Percentiles rank a stretch among this genome's conserved stretches.
Evolutionary conservation across 2,888 invertebrate genomes (phyloP).

Genomic region (Hemaris fuciformis): DNA sequence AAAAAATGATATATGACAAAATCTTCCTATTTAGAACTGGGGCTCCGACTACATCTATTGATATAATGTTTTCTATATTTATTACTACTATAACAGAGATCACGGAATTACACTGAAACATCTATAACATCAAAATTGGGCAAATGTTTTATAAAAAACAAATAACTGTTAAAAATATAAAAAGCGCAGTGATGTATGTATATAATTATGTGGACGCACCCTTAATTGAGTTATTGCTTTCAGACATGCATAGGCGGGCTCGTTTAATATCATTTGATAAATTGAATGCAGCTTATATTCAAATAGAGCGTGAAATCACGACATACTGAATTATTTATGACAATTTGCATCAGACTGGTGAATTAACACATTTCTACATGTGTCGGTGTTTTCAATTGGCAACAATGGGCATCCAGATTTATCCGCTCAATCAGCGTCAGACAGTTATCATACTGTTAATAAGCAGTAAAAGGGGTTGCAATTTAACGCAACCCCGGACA

Average conservation of each 20-base stretch:
- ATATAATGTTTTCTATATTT: no score
- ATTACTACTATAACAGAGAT: no score
- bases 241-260: background rate
- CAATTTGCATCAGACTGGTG: background rate
- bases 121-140: no score
- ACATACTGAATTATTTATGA: background rate
- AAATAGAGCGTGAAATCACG: background rate
- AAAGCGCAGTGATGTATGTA: no score
- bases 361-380: background rate
- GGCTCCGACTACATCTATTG: no score
- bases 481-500: no score
- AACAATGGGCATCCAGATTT: background rate
- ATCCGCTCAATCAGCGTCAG: background rate
- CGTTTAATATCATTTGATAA: slow-evolving; percentile 5
- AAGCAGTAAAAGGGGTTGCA: background rate
- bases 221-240: background rate
- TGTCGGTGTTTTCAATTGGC: background rate
- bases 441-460: background rate
- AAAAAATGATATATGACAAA: no score
- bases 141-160: no score
- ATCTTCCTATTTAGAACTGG: no score
- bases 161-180: no score
- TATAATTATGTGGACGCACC: background rate
- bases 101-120: no score
- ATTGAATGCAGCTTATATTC: background rate